Base-by-base conservation (phyloP, 2,888 invertebrate genomes). In the Cinara cedri region DNA sequence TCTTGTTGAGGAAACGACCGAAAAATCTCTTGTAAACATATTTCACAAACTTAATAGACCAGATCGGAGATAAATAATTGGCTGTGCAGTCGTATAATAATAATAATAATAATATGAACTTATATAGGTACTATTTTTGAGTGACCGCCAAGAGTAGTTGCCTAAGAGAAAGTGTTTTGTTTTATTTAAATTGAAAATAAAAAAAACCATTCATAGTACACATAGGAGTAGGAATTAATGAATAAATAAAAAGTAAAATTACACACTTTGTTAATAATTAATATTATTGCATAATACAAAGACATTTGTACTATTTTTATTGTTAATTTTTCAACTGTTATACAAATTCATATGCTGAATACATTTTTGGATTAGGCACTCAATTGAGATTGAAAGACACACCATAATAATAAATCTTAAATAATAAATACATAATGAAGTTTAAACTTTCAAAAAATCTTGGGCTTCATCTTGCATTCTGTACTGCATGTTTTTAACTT, bases 381-480 rank as follows among this genome's bases (percentile, higher is more conserved):
- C 34, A 34, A 14, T 44, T 75, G 16, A 9, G 49, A 74, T 55
- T 66, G 14, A 54, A 68, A 66, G 26, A 49, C 11, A n/a, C n/a
- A 60, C 42, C 34, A 54, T 13, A 66, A 8, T 21, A 49, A 49
- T 34, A 74, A 42, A 54, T n/a, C 60, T 3, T 68, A 54, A n/a
- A 80, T 80, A 66, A 46, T 65, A 62, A 75, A 63, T n/a, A 66
- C 11, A 49, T 16, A 49, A 55, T n/a, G 21, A 72, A 60, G 81
- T 83, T 88, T 88, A 90, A 83, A 90, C 87, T 78, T 92, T 92
- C 82, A 93, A 88, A 85, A 94, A 93, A 85, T 93, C 93, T 70
- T 89, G 89, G n/a, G 93, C 93, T 84, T 91, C 90, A 55, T 89
- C 90, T 86, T 93, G 92, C 81, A 93, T 87, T 81, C 93, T 85